Conservation (phyloP, 2,113 vertebrate species). For the Agelaius phoeniceus region DNA sequence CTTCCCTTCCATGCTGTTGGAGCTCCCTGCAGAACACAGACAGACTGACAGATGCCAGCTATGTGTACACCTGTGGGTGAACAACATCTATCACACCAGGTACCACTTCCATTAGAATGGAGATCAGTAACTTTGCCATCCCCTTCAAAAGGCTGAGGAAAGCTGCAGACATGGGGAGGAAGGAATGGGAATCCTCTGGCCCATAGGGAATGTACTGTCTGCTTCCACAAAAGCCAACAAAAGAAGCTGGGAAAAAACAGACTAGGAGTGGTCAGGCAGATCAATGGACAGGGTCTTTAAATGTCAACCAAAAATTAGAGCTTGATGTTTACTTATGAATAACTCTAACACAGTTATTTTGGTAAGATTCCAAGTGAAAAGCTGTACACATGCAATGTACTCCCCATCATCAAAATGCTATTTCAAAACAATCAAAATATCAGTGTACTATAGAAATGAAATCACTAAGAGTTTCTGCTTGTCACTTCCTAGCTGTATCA, state of each 20-base stretch:
- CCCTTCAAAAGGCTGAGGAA: neutral
- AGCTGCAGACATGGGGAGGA: neutral
- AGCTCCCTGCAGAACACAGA: neutral
- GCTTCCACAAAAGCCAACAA: neutral
- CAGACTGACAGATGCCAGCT: neutral
- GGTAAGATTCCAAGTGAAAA: neutral
- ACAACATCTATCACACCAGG: neutral
- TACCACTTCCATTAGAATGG: neutral
- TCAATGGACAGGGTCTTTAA: neutral
- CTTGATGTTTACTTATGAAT: neutral
- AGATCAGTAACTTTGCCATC: neutral
- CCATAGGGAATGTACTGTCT: neutral
- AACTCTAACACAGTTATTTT: neutral
- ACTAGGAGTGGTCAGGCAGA: neutral
- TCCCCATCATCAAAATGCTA: neutral
- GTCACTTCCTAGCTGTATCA: neutral
- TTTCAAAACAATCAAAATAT: neutral
- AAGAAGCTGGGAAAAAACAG: neutral
- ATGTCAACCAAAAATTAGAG: neutral
- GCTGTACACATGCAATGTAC: no score
- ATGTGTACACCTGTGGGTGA: neutral
- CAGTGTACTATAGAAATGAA: neutral
- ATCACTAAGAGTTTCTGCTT: neutral
- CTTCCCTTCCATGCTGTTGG: neutral
- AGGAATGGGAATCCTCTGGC: neutral